Conservation (phyloP, 2,888 invertebrate species). For the Nemurella pictetii region DNA sequence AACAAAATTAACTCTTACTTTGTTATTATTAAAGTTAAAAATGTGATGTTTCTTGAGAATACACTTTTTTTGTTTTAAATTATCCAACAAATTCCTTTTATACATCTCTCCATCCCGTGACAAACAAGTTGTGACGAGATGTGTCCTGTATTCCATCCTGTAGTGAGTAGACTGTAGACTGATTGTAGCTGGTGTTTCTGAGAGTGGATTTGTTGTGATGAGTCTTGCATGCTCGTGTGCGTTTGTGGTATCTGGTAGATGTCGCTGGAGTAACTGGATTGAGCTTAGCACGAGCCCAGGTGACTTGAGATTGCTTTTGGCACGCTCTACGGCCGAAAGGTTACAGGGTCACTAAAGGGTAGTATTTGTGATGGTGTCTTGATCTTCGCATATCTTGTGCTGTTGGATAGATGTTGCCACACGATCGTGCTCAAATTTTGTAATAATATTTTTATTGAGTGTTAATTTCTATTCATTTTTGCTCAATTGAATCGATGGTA, state of each 20-base stretch:
- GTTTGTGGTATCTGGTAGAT: neutral
- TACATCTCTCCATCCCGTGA: neutral
- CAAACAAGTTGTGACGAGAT: neutral
- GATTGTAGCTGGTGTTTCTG: neutral
- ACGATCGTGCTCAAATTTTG: neutral
- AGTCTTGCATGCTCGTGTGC: neutral
- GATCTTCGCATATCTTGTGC: neutral
- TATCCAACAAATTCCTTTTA: neutral
- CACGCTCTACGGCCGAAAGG: neutral
- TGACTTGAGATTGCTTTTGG: no score
- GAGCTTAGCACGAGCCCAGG: no score
- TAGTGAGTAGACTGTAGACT: neutral
- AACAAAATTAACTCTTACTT: neutral
- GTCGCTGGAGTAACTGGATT: neutral
- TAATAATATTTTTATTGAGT: neutral
- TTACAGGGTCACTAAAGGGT: no score
- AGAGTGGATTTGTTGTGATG: neutral
- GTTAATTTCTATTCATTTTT: neutral
- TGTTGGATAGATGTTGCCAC: neutral
- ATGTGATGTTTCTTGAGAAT: neutral
- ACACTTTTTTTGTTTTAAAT: neutral
- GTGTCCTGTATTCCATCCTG: neutral
- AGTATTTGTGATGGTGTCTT: neutral
- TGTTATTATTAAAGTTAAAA: neutral
- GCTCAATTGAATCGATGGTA: neutral